A percentile compares a stretch with the other conserved stretches of the same genome.
Conservation (phyloP, 1,140 invertebrate genomes). For the Nephila pilipes region DNA sequence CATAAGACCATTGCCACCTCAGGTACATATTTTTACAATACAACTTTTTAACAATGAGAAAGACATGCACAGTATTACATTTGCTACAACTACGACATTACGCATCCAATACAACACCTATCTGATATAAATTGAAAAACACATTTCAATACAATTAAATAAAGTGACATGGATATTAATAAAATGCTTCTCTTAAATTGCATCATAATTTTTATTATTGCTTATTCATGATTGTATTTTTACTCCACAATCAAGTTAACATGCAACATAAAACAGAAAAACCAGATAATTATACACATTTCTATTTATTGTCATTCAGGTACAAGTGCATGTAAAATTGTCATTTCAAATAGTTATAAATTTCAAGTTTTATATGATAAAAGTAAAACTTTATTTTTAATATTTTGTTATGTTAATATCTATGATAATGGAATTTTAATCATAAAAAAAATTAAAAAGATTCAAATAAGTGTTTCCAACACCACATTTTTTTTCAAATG, state of each 20-base stretch:
- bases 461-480: background rate
- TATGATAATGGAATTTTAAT: background rate
- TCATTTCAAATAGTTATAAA: background rate
- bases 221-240: background rate
- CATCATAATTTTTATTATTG: background rate
- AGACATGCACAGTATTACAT: background rate
- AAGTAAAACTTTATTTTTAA: background rate
- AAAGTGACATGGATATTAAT: background rate
- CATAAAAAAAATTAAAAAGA: background rate
- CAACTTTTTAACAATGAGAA: background rate
- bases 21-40: background rate
- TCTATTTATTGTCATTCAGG: constrained; percentile 61
- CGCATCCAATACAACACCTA: background rate
- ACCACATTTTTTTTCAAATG: constrained; percentile 42
- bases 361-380: background rate
- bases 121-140: background rate
- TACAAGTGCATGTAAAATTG: constrained; percentile 58
- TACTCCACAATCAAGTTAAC: background rate
- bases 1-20: background rate
- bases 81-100: background rate
- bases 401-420: background rate
- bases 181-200: background rate
- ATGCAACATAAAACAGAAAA: constrained; percentile 17
- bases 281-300: background rate
- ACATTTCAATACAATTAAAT: background rate